Conservation (phyloP, 1,140 invertebrate species). For the Cydia amplana region DNA sequence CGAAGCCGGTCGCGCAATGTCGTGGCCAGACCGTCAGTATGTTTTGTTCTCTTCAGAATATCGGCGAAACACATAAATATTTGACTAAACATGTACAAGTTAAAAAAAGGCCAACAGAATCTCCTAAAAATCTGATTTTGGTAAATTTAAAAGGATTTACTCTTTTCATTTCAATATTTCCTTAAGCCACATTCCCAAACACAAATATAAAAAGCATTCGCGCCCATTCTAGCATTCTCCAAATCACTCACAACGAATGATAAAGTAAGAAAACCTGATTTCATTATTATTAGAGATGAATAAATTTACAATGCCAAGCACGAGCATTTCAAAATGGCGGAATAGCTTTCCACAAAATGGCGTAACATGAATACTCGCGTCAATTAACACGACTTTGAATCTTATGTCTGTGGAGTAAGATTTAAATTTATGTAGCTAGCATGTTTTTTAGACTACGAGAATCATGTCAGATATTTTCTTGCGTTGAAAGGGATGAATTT, state of each 20-base stretch:
- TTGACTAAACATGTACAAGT: too few relatives aligned
- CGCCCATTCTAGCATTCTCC: background rate
- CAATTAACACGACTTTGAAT: background rate
- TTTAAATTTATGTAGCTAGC: background rate
- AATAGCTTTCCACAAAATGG: background rate
- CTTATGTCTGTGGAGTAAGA: background rate
- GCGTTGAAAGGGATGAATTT: constrained; percentile 9
- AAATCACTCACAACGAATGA: background rate
- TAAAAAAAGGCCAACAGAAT: background rate
- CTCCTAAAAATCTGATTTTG: background rate
- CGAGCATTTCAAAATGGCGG: constrained; percentile 1
- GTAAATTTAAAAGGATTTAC: background rate
- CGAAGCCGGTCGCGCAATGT: too few relatives aligned
- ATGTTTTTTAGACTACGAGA: background rate
- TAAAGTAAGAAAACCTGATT: constrained; percentile 10
- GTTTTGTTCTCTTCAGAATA: too few relatives aligned
- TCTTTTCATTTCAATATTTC: background rate
- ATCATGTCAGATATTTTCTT: constrained; percentile 17
- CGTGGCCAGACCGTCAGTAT: too few relatives aligned
- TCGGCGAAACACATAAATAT: too few relatives aligned
- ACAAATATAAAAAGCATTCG: background rate
- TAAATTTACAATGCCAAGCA: constrained; percentile 20
- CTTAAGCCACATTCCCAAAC: background rate
- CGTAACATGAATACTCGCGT: background rate
- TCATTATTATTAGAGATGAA: constrained; percentile 9